A percentile compares a stretch with the other conserved stretches of the same genome.
These are phyloP conservation scores for Manis crassicaudata DNA, from an alignment of 2,797 vertebrate genomes.

Conservation along the genomic window DNA sequence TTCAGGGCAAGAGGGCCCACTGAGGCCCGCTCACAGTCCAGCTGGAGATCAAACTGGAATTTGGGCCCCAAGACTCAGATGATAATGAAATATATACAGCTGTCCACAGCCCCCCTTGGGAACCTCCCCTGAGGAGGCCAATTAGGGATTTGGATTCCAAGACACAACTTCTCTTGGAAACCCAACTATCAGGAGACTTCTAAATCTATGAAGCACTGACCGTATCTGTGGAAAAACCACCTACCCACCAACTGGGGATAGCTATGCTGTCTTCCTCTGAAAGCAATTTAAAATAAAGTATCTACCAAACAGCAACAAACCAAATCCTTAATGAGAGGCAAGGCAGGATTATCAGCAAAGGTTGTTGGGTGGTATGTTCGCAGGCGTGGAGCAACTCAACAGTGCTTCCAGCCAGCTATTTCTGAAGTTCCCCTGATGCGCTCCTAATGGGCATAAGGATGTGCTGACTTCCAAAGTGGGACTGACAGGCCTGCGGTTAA, in stretches of 20 bases:
- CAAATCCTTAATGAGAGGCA: conserved; percentile 52
- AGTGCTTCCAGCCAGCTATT: conserved; percentile 79
- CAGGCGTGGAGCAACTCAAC: conserved; percentile 49
- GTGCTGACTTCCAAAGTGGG: conserved; percentile 88
- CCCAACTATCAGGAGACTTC: not conserved
- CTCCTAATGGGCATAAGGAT: conserved; percentile 88
- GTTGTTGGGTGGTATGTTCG: conserved; percentile 75
- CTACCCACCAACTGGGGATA: not conserved
- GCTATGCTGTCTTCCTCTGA: not conserved
- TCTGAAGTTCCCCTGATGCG: conserved; percentile 80
- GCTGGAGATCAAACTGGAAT: not conserved
- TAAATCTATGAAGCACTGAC: not conserved
- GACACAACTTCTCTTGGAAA: not conserved
- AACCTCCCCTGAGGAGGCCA: not conserved
- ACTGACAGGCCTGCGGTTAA: conserved; percentile 88
- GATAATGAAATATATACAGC: not conserved
- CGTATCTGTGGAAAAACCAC: not conserved
- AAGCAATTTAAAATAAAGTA: not conserved
- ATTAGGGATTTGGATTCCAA: conserved; percentile 21
- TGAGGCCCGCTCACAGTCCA: not conserved
- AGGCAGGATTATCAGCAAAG: conserved; percentile 66
- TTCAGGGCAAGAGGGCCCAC: not conserved
- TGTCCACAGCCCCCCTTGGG: not conserved
- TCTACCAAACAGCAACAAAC: conserved; percentile 71
- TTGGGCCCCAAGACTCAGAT: not conserved